Conservation (phyloP, 2,888 invertebrate genomes). For the Agrotis puta region DNA sequence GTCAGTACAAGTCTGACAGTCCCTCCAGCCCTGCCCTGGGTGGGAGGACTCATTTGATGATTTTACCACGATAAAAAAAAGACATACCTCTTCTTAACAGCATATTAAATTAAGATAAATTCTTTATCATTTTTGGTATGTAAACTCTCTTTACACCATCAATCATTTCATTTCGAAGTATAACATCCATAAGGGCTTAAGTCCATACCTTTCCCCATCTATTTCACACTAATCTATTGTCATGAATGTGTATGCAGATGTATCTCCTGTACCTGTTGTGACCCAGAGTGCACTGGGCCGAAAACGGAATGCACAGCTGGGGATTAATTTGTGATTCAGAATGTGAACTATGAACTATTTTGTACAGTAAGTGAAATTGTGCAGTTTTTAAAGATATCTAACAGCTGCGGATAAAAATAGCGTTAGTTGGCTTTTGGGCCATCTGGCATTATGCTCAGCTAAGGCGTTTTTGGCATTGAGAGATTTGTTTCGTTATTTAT, state of each 20-base stretch:
- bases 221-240: slow-evolving; percentile 30
- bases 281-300: slow-evolving; percentile 34
- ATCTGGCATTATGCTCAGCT: too few relatives aligned
- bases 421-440: too few relatives aligned
- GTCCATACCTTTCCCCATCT: background rate
- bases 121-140: background rate
- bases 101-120: background rate
- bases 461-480: too few relatives aligned
- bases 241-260: slow-evolving; percentile 30
- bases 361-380: background rate
- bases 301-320: slow-evolving; percentile 27
- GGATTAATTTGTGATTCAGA: slow-evolving; percentile 30
- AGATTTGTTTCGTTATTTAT: too few relatives aligned
- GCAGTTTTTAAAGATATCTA: background rate
- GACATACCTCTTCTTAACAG: too few relatives aligned
- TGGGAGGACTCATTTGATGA: too few relatives aligned
- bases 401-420: too few relatives aligned
- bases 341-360: slow-evolving; percentile 20
- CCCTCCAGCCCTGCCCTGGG: too few relatives aligned
- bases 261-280: slow-evolving; percentile 48
- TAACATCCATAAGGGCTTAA: slow-evolving; percentile 1
- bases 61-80: too few relatives aligned
- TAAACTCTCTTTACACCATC: slow-evolving; percentile 10
- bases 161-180: slow-evolving; percentile 16
- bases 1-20: too few relatives aligned